These are phyloP conservation scores for Heliangelus exortis DNA, from an alignment of 2,797 vertebrate genomes.

Conservation along the genomic window DNA sequence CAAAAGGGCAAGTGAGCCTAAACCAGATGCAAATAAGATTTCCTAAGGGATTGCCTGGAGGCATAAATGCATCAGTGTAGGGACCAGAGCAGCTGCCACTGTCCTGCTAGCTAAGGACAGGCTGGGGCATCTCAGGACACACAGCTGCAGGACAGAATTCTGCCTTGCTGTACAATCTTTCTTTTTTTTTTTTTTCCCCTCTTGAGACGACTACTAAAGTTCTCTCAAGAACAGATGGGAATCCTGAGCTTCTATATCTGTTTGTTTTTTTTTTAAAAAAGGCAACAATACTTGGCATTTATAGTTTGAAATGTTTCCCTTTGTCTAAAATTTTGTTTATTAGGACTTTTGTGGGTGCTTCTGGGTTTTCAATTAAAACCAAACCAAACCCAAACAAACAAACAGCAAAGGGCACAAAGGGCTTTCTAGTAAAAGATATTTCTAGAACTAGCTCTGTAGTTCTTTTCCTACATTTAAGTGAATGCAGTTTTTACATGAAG, in stretches of 20 bases:
- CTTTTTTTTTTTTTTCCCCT: no score
- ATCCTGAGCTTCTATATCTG: not conserved
- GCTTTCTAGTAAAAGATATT: not conserved
- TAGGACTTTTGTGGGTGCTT: not conserved
- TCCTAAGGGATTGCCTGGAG: not conserved
- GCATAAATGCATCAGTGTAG: not conserved
- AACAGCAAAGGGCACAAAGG: not conserved
- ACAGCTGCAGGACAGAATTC: not conserved
- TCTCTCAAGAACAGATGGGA: not conserved
- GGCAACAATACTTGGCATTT: not conserved
- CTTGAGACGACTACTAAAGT: not conserved
- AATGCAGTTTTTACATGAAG: not conserved
- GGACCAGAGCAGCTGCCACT: constrained; percentile 20
- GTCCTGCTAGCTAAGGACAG: not conserved
- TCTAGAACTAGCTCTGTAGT: not conserved
- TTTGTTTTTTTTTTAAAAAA: not conserved
- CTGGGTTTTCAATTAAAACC: not conserved
- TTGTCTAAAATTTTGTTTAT: not conserved
- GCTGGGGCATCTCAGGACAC: not conserved
- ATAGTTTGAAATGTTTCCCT: not conserved
- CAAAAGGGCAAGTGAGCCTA: not conserved
- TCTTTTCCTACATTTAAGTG: not conserved
- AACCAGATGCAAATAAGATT: not conserved
- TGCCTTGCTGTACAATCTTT: not conserved
- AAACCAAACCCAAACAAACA: not conserved